Evolutionary conservation across 92 coral and sea anemone genomes (phyloP).

Genomic region (Phenganax stokvisi): DNA sequence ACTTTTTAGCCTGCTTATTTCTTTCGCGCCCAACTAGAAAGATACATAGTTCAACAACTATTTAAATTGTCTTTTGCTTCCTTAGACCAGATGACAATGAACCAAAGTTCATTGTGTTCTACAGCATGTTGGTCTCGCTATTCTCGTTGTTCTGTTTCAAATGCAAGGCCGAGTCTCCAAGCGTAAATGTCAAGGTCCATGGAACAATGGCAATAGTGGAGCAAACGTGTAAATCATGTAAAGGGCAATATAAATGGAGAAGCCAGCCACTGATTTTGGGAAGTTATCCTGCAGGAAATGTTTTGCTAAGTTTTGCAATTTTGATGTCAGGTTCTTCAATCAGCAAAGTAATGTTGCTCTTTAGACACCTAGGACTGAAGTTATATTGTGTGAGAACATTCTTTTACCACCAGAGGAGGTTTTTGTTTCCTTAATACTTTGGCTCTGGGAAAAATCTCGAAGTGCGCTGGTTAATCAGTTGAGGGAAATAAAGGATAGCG

Average conservation of each 20-base stretch:
- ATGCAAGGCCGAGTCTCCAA: background rate
- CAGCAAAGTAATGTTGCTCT: slow-evolving; percentile 27
- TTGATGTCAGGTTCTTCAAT: slow-evolving; percentile 17
- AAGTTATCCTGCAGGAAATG: slow-evolving; percentile 5
- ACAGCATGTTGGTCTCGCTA: background rate
- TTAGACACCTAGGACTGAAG: slow-evolving; percentile 5
- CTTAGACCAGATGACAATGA: background rate
- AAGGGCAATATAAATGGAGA: background rate
- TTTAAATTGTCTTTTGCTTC: background rate
- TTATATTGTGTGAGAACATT: slow-evolving; percentile 3
- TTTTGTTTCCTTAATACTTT: background rate
- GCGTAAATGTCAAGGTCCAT: background rate
- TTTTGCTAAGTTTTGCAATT: slow-evolving; percentile 21
- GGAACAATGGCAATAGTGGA: background rate
- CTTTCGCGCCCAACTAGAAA: background rate
- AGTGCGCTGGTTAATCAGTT: background rate
- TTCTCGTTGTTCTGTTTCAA: background rate
- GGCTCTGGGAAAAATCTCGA: slow-evolving; percentile 2
- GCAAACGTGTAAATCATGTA: background rate
- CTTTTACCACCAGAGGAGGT: slow-evolving; percentile 3
- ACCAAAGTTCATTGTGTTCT: background rate
- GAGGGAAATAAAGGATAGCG: slow-evolving; percentile 4
- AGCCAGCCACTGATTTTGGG: slow-evolving; percentile 6
- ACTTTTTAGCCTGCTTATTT: no score
- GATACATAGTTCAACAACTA: background rate